Conservation (phyloP, 2,113 vertebrate species). For the Ptilorrhoa leucosticta region DNA sequence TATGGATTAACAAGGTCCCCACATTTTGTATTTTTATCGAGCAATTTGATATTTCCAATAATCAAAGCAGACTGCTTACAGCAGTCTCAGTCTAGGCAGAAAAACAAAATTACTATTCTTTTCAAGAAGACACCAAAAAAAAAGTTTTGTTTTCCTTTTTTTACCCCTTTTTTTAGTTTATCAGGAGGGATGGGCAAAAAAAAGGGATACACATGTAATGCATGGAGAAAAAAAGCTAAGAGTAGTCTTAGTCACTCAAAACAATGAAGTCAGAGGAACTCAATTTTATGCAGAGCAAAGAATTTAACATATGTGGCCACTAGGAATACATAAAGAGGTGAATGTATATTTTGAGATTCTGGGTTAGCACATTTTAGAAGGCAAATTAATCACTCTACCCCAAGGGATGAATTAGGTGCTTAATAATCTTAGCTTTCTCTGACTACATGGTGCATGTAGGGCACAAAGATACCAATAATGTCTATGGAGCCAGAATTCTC, state of each 20-base stretch:
- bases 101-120: neutral
- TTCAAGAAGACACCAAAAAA: neutral
- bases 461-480: neutral
- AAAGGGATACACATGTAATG: neutral
- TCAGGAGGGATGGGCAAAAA: neutral
- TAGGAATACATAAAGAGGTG: neutral
- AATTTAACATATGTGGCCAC: neutral
- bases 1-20: neutral
- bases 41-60: neutral
- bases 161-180: neutral
- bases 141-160: neutral
- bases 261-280: neutral
- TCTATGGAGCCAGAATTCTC: neutral
- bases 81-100: neutral
- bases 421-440: constrained; percentile 9
- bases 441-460: neutral
- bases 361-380: neutral
- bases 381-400: constrained; percentile 28
- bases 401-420: neutral
- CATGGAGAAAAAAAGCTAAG: neutral
- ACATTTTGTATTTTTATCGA: neutral
- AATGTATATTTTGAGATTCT: constrained; percentile 15
- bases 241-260: neutral
- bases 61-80: neutral
- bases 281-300: neutral